A percentile compares a stretch with the other conserved stretches of the same genome.
Conservation (phyloP, 2,797 vertebrate genomes). For the Melanotaenia nigrans region DNA sequence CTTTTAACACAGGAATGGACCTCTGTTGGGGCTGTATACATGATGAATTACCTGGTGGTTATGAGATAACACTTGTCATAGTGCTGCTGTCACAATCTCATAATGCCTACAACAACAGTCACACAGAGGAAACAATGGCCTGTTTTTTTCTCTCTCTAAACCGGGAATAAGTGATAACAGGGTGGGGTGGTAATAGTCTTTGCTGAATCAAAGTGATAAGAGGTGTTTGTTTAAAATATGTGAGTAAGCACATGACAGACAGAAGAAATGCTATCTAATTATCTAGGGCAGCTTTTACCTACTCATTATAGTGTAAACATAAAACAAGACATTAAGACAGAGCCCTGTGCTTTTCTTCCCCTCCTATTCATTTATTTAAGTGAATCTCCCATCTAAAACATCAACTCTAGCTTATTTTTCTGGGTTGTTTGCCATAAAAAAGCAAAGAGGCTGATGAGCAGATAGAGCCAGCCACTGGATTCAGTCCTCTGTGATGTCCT, state of each 20-base stretch:
- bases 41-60: slow-evolving; percentile 76
- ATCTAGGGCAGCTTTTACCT: slow-evolving; percentile 21
- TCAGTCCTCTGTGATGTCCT: slow-evolving; percentile 33
- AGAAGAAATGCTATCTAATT: slow-evolving; percentile 47
- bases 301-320: slow-evolving; percentile 15
- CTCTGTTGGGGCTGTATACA: slow-evolving; percentile 59
- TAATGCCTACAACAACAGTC: slow-evolving; percentile 41
- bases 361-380: slow-evolving; percentile 12
- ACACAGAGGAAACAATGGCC: slow-evolving; percentile 43
- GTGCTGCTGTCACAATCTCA: slow-evolving; percentile 59
- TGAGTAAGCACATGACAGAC: slow-evolving; percentile 41
- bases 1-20: slow-evolving; percentile 65
- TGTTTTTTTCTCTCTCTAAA: slow-evolving; percentile 35
- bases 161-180: slow-evolving; percentile 41
- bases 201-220: slow-evolving; percentile 48
- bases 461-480: slow-evolving; percentile 23
- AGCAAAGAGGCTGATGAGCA: background rate
- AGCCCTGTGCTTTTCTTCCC: background rate
- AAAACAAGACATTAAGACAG: background rate
- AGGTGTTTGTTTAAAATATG: slow-evolving; percentile 52
- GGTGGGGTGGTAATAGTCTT: slow-evolving; percentile 21
- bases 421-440: slow-evolving; percentile 16
- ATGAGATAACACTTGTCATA: slow-evolving; percentile 68
- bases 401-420: slow-evolving; percentile 24
- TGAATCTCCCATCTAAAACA: slow-evolving; percentile 9